Base-by-base conservation (phyloP, 2,888 invertebrate genomes). In the Drosophila yooni region DNA sequence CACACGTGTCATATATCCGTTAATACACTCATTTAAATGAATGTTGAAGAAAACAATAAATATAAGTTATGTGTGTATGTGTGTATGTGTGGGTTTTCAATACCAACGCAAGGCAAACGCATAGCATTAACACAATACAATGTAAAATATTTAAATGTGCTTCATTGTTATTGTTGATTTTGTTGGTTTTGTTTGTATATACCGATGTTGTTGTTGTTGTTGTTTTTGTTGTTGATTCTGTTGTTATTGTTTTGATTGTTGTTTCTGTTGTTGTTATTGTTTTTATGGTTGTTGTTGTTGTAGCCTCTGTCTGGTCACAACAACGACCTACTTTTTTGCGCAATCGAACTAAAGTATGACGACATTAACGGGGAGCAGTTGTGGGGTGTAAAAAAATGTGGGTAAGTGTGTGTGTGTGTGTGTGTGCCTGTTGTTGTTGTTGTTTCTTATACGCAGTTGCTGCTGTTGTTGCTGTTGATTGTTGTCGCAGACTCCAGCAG, bases 271-370 rank as follows among this genome's bases (percentile, higher is more conserved):
- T 29, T 29, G 0, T 29, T 29, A 31, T 29, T 43, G 21, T 3
- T 43, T 21, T 3, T 21, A 6, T 43, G 62, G 27, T 74, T 64
- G 54, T 48, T 61, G 33, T 31, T 70, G 50, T 46, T 70, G 38
- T 50, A 54, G 82, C 75, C 70, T 73, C 67, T 66, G 84, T 79
- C 87, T 82, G 82, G 84, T 82, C 84, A 62, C 86, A 70, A 62
- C 86, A 70, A 71, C 87, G 87, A 87, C 89, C 87, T 88, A 87
- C 89, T 84, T 87, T 87, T 87, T 81, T 80, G 85, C 88, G 77
- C 77, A 77, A 84, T 83, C 85, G 76, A 84, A 87, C 82, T 76
- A 74, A 84, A 81, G 59, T 68, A 68, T 86, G 85, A 77, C 56
- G 84, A 79, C 73, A 67, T 70, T 5, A 31, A 31, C 40, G 70